Percentiles rank a stretch among this genome's conserved stretches.
phyloP scores from a whole-genome alignment of 2,113 vertebrate genomes.

The Macquaria australasica region DNA sequence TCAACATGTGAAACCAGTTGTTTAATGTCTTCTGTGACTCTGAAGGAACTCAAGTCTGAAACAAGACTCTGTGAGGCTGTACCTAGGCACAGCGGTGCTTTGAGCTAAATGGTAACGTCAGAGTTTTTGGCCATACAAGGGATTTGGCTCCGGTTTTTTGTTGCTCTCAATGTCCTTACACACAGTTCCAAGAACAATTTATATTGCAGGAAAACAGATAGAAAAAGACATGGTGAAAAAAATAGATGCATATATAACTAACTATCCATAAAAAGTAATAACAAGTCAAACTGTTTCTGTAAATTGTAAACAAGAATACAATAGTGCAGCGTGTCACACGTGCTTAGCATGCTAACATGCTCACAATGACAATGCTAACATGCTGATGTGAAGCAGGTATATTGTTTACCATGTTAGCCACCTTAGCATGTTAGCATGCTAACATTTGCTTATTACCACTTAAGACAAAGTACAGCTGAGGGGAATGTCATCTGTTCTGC shows the following conservation, averaged over 20 bases:
- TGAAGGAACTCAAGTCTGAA: not conserved
- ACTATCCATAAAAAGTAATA: too few relatives aligned
- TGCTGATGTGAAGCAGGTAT: not conserved
- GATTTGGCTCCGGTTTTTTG: too few relatives aligned
- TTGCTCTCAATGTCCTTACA: too few relatives aligned
- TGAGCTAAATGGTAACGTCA: slow-evolving; percentile 1
- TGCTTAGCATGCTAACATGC: too few relatives aligned
- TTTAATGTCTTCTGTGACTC: slow-evolving; percentile 23
- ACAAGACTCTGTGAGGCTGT: not conserved
- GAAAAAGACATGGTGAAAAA: too few relatives aligned
- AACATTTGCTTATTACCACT: not conserved
- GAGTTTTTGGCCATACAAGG: too few relatives aligned
- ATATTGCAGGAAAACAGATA: too few relatives aligned
- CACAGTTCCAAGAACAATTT: too few relatives aligned
- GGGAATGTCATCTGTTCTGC: not conserved
- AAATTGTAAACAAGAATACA: too few relatives aligned
- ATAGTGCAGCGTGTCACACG: too few relatives aligned
- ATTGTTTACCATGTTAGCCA: not conserved
- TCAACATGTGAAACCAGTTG: slow-evolving; percentile 15
- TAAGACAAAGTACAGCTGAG: not conserved
- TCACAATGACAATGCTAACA: not conserved
- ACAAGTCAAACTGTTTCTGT: too few relatives aligned
- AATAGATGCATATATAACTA: too few relatives aligned
- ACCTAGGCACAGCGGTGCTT: not conserved
- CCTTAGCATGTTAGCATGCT: not conserved